Evolutionary conservation across 2,888 invertebrate genomes (phyloP).

Genomic region (Tiphia femorata): DNA sequence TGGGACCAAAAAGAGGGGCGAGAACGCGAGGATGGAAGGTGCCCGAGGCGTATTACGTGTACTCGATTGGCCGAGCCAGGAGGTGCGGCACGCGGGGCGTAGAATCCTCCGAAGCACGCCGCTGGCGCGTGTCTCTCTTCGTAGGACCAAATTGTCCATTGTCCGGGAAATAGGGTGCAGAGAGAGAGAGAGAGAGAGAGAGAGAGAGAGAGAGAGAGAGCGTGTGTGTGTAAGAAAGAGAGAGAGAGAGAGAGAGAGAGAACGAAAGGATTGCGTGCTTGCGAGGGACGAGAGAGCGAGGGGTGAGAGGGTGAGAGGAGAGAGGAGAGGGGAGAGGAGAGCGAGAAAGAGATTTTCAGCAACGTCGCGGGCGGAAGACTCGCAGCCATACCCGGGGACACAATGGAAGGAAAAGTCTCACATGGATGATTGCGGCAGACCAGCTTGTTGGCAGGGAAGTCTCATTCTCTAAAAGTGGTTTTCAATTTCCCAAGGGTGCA

Average conservation of each 20-base stretch:
- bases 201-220: slow-evolving; percentile 5
- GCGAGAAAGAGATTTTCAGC: slow-evolving; percentile 61
- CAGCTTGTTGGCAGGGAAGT: slow-evolving; percentile 70
- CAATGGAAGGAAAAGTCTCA: slow-evolving; percentile 62
- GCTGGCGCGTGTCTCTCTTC: slow-evolving; percentile 28
- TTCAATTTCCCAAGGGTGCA: slow-evolving; percentile 67
- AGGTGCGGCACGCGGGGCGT: slow-evolving; percentile 13
- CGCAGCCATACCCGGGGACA: slow-evolving; percentile 61
- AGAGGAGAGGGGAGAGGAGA: slow-evolving; percentile 26
- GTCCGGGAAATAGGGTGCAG: slow-evolving; percentile 27
- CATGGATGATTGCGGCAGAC: slow-evolving; percentile 67
- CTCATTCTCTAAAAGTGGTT: slow-evolving; percentile 68
- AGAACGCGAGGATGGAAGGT: not conserved
- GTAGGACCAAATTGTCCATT: slow-evolving; percentile 28
- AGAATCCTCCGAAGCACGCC: slow-evolving; percentile 17
- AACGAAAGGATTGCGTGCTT: slow-evolving; percentile 1
- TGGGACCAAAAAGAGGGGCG: not conserved
- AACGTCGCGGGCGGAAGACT: slow-evolving; percentile 63
- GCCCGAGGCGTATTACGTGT: slow-evolving; percentile 6
- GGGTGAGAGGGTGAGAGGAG: slow-evolving; percentile 16
- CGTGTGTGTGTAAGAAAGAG: not conserved
- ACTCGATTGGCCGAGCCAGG: slow-evolving; percentile 15
- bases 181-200: slow-evolving; percentile 13
- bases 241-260: not conserved
- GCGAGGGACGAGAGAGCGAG: slow-evolving; percentile 10